Conservation (phyloP, 2,797 vertebrate species). For the Microctenopoma lineatum region DNA sequence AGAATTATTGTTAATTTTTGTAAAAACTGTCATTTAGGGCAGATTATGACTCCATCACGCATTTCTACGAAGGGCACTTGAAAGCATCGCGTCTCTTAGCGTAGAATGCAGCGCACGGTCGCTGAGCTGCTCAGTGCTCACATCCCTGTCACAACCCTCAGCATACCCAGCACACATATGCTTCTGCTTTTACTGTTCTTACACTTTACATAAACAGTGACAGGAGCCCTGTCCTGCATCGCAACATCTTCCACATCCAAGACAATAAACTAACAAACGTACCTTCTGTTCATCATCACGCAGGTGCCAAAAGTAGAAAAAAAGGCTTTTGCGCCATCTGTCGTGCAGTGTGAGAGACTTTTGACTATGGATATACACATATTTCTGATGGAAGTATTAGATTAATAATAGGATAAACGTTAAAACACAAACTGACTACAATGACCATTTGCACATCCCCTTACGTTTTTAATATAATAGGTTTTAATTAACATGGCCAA, state of each 20-base stretch:
- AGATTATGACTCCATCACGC: rapidly evolving
- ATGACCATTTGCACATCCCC: no score
- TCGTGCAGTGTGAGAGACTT: slow-evolving; percentile 32
- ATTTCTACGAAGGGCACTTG: slow-evolving; percentile 11
- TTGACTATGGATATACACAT: not conserved
- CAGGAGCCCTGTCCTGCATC: not conserved
- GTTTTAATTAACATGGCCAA: no score
- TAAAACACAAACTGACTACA: no score
- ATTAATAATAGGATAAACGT: no score
- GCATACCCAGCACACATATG: not conserved
- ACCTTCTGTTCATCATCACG: not conserved
- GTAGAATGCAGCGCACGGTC: slow-evolving; percentile 23
- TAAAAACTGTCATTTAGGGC: not conserved
- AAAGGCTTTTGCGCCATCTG: slow-evolving; percentile 62
- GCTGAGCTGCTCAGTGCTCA: slow-evolving; percentile 24
- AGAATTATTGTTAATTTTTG: not conserved
- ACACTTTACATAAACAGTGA: not conserved
- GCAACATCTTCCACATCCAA: rapidly evolving
- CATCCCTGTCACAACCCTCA: slow-evolving; percentile 19
- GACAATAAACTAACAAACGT: not conserved
- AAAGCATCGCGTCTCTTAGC: slow-evolving; percentile 60
- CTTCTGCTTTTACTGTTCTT: not conserved
- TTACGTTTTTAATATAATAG: no score
- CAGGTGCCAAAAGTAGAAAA: slow-evolving; percentile 1
- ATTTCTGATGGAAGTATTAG: no score